These are phyloP conservation scores for Xerus inauris DNA, from an alignment of 2,113 vertebrate genomes.

Conservation along the genomic window DNA sequence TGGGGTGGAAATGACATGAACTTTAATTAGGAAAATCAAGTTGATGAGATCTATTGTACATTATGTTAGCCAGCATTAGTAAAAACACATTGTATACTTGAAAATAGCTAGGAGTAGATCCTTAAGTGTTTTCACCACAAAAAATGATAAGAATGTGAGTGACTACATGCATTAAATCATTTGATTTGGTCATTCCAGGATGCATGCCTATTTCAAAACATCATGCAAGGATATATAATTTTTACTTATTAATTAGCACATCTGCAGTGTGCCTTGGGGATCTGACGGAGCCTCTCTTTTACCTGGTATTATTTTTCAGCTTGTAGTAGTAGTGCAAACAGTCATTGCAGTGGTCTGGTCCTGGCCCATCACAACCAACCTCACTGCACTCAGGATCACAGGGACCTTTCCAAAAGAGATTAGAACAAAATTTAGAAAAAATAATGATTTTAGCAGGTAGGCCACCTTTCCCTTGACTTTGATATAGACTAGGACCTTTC, in stretches of 20 bases:
- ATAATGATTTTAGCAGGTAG: background rate
- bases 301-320: slow-evolving; percentile 99
- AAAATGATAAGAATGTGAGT: background rate
- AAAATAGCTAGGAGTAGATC: background rate
- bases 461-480: background rate
- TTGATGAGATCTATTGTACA: background rate
- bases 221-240: background rate
- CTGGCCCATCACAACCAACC: slow-evolving; percentile 96
- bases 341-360: slow-evolving; percentile 97
- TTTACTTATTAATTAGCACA: background rate
- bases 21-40: background rate
- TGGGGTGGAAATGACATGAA: background rate
- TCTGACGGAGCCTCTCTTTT: background rate
- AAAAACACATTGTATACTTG: background rate
- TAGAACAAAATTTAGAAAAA: slow-evolving; percentile 23
- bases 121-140: background rate
- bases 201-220: background rate
- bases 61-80: background rate
- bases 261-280: fast-evolving
- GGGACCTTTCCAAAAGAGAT: slow-evolving; percentile 87
- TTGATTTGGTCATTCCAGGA: background rate
- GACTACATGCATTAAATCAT: background rate
- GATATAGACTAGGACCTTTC: background rate
- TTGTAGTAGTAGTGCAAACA: slow-evolving; percentile 99
- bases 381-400: slow-evolving; percentile 97